Percentiles rank a stretch among this genome's conserved stretches.
Conservation (phyloP, 2,797 vertebrate genomes). For the Acanthornis magna region DNA sequence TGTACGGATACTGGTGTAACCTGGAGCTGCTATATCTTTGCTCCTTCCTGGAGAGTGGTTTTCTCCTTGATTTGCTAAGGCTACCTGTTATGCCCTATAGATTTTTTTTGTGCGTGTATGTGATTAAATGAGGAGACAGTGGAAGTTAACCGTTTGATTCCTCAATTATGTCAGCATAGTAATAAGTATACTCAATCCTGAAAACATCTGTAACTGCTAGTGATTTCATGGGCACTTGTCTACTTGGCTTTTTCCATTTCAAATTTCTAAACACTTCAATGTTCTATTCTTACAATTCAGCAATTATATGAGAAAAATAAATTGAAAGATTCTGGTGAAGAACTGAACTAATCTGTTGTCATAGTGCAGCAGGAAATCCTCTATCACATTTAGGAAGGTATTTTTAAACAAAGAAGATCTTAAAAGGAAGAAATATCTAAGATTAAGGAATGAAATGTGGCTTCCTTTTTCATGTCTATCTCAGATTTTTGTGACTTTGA, state of each 20-base stretch:
- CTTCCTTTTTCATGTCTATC: neutral
- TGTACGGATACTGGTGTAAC: neutral
- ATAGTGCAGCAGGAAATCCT: neutral
- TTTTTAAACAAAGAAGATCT: neutral
- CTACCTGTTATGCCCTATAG: neutral
- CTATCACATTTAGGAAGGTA: neutral
- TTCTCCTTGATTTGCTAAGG: neutral
- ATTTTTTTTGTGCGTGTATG: neutral
- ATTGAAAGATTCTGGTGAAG: neutral
- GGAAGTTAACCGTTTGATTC: neutral
- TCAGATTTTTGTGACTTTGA: neutral
- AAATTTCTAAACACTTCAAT: neutral
- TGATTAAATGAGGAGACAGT: neutral
- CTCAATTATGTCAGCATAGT: neutral
- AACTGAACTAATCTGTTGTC: neutral
- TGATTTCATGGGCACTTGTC: neutral
- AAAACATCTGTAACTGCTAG: neutral
- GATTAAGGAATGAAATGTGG: neutral
- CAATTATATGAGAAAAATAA: neutral
- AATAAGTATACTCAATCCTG: neutral
- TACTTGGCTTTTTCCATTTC: neutral
- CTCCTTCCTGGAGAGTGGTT: neutral
- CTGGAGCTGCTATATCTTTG: neutral
- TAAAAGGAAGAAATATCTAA: neutral
- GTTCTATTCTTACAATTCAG: neutral